Conservation (phyloP, 2,113 vertebrate species). For the Aleadryas rufinucha region DNA sequence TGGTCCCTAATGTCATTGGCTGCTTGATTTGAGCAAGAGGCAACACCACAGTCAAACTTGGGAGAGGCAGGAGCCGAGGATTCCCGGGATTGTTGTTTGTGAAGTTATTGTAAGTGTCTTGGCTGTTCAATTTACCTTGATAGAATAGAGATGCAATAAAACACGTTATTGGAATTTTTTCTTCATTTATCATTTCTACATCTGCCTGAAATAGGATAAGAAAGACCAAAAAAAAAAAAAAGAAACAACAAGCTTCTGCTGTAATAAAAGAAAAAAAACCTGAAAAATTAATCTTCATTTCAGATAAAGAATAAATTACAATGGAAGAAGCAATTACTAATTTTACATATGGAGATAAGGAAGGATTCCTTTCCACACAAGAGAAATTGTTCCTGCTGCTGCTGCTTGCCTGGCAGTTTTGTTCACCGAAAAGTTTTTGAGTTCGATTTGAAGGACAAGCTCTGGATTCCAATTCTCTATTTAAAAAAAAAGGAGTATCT, state of each 20-base stretch:
- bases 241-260: not conserved
- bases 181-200: not conserved
- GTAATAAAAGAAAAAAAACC: not conserved
- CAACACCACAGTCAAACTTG: constrained; percentile 87
- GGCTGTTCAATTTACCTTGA: constrained; percentile 85
- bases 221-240: not conserved
- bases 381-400: not conserved
- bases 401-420: not conserved
- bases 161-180: not conserved
- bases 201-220: not conserved
- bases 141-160: not conserved
- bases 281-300: not conserved
- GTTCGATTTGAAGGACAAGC: not conserved
- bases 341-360: not conserved
- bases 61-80: constrained; percentile 89
- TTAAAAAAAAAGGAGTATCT: not conserved
- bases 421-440: not conserved
- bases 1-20: constrained; percentile 95
- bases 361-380: not conserved
- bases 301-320: not conserved
- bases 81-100: constrained; percentile 95
- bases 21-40: constrained; percentile 98
- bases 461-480: not conserved
- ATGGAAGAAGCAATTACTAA: not conserved
- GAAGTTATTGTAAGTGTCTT: constrained; percentile 95